phyloP scores from a whole-genome alignment of 1,140 invertebrate genomes.

The Ostrea edulis region DNA sequence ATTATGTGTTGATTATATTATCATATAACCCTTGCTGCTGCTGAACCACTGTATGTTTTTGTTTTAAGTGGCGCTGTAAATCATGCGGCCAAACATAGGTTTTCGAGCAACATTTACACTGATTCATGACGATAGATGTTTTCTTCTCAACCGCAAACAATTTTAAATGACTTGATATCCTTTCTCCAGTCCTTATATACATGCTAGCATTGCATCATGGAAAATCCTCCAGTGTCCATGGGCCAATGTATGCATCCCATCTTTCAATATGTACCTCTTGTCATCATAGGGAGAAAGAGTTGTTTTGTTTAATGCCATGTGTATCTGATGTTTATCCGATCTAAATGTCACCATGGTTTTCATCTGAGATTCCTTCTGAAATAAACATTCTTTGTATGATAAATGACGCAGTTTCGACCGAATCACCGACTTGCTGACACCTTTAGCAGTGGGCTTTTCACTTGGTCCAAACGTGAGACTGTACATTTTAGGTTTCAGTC shows the following conservation, averaged over 20 bases:
- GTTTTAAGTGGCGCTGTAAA: constrained; percentile 37
- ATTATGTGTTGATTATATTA: background rate
- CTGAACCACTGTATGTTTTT: background rate
- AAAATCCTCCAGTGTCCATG: constrained; percentile 30
- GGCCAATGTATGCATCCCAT: too few species aligned
- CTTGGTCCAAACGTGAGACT: too few species aligned
- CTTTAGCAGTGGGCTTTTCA: constrained; percentile 5
- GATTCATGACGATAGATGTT: background rate
- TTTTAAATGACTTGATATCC: background rate
- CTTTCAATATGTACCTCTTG: constrained; percentile 47
- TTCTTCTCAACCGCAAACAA: background rate
- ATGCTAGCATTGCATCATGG: background rate
- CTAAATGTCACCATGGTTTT: background rate
- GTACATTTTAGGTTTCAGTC: too few species aligned
- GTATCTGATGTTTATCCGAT: constrained; percentile 45
- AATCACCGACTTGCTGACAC: background rate
- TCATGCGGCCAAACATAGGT: background rate
- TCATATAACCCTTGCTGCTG: background rate
- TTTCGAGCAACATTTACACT: background rate
- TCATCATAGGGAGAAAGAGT: constrained; percentile 51
- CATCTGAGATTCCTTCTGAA: too few species aligned
- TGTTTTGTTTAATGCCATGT: constrained; percentile 48
- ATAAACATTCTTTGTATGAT: too few species aligned
- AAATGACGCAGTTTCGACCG: too few species aligned
- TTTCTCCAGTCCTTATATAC: background rate